Base-by-base conservation (phyloP, 2,797 vertebrate species). In the Myripristis jacobus region DNA sequence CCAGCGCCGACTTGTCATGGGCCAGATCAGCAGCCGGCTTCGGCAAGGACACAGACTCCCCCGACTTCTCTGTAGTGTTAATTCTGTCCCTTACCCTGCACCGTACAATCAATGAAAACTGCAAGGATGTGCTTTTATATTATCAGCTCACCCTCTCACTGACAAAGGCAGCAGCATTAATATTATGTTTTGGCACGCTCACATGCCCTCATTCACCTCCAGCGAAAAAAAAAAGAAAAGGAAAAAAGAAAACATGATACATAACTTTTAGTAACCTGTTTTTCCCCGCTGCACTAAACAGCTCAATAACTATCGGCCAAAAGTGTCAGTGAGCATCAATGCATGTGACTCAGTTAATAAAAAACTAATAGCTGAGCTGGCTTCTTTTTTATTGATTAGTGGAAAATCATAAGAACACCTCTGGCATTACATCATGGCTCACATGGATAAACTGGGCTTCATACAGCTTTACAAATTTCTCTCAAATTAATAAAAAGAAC, bases 71-170 rank as follows among this genome's bases (percentile, higher is more conserved):
- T n/a, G n/a, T n/a, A n/a, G n/a, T n/a, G n/a, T n/a, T n/a, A n/a
- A n/a, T n/a, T n/a, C n/a, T n/a, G n/a, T n/a, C n/a, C n/a, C n/a
- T n/a, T n/a, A n/a, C n/a, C n/a, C n/a, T n/a, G n/a, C n/a, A n/a
- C n/a, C n/a, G n/a, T n/a, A n/a, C n/a, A 22, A 22, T 50, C 48
- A 50, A 50, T 50, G 24, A 50, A 50, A 50, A 36, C 12, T 50
- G 19, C 48, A 50, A 13, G 13, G 7, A n/a, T 44, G 43, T 44
- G 43, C 16, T 44, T 13, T 15, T 44, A 44, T 1, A 44, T n/a
- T 44, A 15, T 36, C 43, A 5, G 43, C 43, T 16, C 43, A 44
- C 15, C 43, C 43, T 16, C 15, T 1, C 15, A 44, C 2, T 44
- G 13, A 4, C 15, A 44, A 16, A 3, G 29, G 4, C n/a, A 31